A percentile compares a stretch with the other conserved stretches of the same genome.
Conservation (phyloP, 2,888 invertebrate genomes). For the Biston betularia region DNA sequence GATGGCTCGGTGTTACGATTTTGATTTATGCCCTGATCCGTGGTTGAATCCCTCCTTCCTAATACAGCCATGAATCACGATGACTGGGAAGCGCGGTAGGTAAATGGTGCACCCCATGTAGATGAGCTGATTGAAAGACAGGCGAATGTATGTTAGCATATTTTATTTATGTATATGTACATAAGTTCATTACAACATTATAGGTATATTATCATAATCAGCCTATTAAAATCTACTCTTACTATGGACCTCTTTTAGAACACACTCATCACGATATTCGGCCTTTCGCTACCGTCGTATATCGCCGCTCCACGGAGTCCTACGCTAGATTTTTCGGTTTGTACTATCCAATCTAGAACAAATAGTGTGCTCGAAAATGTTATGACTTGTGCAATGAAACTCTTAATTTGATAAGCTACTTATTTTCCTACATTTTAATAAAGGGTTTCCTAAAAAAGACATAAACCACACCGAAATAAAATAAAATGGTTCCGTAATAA, state of each 20-base stretch:
- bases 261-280: background rate
- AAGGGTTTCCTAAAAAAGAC: constrained; percentile 23
- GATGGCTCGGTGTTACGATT: constrained; percentile 43
- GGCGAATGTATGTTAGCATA: background rate
- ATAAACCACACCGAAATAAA: constrained; percentile 49
- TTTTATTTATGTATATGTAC: too few species aligned
- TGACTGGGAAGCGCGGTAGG: constrained; percentile 24
- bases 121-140: constrained; percentile 13
- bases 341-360: background rate
- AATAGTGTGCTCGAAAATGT: background rate
- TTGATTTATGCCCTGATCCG: constrained; percentile 58
- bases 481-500: constrained; percentile 52
- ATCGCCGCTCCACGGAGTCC: too few species aligned
- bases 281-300: too few species aligned
- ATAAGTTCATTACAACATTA: too few species aligned
- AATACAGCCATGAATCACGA: constrained; percentile 48
- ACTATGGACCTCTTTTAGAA: too few species aligned
- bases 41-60: constrained; percentile 52
- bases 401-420: background rate
- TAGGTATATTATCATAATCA: too few species aligned
- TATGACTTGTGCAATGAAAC: background rate
- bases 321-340: background rate
- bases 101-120: constrained; percentile 20
- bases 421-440: constrained; percentile 17
- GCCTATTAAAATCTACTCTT: too few species aligned